phyloP scores from a whole-genome alignment of 2,113 vertebrate species.

The Podarcis muralis region DNA sequence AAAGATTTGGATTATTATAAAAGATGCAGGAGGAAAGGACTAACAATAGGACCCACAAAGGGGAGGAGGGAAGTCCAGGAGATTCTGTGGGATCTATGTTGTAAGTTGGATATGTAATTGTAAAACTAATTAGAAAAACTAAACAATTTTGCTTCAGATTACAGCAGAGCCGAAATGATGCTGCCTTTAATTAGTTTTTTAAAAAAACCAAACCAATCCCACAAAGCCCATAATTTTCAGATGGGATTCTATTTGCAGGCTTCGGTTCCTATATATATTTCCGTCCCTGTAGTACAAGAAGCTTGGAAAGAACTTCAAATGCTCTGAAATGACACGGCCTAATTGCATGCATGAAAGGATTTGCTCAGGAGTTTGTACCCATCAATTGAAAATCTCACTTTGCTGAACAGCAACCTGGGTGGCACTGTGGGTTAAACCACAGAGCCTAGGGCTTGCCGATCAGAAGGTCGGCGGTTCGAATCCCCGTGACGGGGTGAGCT shows the following conservation, averaged over 20 bases:
- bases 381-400: conserved; percentile 1
- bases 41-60: too few species aligned
- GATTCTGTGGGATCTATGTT: too few species aligned
- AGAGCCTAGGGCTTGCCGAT: too few species aligned
- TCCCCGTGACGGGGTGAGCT: too few species aligned
- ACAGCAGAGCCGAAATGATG: background rate
- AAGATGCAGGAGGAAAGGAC: too few species aligned
- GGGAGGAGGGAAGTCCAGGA: too few species aligned
- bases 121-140: too few species aligned
- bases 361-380: background rate
- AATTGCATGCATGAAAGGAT: background rate
- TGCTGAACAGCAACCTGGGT: background rate
- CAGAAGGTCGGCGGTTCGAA: too few species aligned
- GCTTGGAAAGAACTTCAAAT: background rate
- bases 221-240: conserved; percentile 2
- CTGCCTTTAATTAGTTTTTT: background rate
- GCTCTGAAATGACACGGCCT: background rate
- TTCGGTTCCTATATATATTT: background rate
- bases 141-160: background rate
- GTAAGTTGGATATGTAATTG: too few species aligned
- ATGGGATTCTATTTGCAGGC: background rate
- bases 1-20: too few species aligned
- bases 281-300: background rate
- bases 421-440: too few species aligned
- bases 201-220: background rate